phyloP scores from a whole-genome alignment of 64 coral and sea anemone species.

The Stylophora pistillata region DNA sequence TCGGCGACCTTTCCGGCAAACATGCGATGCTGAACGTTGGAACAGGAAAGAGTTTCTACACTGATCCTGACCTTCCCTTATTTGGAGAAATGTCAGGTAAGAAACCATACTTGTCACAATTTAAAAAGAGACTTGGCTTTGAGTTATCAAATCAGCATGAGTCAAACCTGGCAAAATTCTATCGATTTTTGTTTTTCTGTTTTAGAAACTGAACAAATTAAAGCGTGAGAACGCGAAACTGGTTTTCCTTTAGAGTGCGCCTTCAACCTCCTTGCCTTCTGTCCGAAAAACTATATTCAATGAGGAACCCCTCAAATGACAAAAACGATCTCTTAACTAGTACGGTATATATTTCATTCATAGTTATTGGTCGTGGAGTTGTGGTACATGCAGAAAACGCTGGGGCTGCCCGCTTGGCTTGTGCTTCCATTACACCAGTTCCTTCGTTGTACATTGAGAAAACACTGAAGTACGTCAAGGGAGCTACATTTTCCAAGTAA shows the following conservation, averaged over 20 bases:
- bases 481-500: conserved; percentile 59
- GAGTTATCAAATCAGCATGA: background rate
- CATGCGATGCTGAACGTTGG: conserved; percentile 70
- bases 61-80: conserved; percentile 69
- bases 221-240: no score
- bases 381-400: conserved; percentile 63
- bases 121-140: background rate
- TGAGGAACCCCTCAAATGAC: background rate
- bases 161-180: no score
- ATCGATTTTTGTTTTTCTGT: no score
- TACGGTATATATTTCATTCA: background rate
- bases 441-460: conserved; percentile 38
- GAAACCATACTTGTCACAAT: background rate
- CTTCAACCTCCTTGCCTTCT: no score
- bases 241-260: no score
- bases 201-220: no score
- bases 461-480: conserved; percentile 39
- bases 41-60: conserved; percentile 68
- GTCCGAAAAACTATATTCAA: background rate
- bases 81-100: conserved; percentile 79
- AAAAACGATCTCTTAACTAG: background rate
- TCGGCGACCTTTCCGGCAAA: conserved; percentile 88
- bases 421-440: conserved; percentile 75
- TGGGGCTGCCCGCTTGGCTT: conserved; percentile 68
- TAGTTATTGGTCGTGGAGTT: conserved; percentile 84